Percentiles rank a stretch among this genome's conserved stretches.
Conservation (phyloP, 2,113 vertebrate species). For the Psittacula cyanocephala region DNA sequence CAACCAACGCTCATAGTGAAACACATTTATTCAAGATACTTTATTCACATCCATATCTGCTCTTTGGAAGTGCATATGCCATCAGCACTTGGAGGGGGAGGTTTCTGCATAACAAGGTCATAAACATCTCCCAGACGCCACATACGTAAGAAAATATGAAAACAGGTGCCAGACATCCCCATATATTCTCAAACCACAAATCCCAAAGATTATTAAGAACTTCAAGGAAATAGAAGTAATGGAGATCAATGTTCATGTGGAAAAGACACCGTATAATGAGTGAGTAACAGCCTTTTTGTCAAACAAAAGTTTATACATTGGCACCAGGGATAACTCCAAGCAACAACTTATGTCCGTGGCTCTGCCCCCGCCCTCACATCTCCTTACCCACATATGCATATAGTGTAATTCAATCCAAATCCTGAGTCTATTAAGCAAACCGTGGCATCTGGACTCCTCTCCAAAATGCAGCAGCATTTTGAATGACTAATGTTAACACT, state of each 20-base stretch:
- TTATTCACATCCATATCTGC: background rate
- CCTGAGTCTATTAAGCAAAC: background rate
- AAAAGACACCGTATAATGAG: background rate
- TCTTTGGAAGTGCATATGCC: background rate
- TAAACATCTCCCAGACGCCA: background rate
- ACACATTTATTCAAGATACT: background rate
- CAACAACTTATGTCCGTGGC: background rate
- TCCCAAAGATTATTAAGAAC: background rate
- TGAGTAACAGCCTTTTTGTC: background rate
- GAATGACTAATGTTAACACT: background rate
- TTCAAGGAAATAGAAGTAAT: background rate
- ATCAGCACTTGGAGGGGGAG: background rate
- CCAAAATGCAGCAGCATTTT: background rate
- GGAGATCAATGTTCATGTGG: background rate
- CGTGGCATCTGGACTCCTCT: background rate
- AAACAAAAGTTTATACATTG: background rate
- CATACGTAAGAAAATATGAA: background rate
- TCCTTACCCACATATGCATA: background rate
- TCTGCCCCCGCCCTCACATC: too few species aligned
- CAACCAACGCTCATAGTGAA: background rate
- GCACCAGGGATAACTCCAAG: background rate
- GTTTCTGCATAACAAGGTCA: background rate
- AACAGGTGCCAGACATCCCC: background rate
- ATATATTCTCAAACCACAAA: background rate
- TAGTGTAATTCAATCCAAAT: background rate